phyloP scores from a whole-genome alignment of 1,140 invertebrate species.

The Ganaspis sp. region DNA sequence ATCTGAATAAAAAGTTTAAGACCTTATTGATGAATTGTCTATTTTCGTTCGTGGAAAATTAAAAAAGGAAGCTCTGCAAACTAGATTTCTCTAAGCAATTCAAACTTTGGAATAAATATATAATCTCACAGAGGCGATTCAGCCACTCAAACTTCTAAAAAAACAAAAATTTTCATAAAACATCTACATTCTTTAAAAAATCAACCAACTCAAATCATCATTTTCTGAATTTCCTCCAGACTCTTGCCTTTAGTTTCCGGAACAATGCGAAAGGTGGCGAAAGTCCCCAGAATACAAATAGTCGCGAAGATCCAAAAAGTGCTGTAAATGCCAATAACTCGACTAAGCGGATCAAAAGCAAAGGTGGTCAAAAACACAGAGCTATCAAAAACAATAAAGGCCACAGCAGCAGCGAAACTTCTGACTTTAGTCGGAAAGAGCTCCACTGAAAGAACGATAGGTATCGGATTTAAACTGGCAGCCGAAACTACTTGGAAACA shows the following conservation, averaged over 20 bases:
- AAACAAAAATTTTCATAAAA: neutral
- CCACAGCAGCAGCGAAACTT: neutral
- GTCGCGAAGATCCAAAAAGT: constrained; percentile 5
- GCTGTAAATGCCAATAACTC: neutral
- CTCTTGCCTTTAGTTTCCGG: constrained; percentile 9
- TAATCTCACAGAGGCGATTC: too few relatives aligned
- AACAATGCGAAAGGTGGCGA: neutral
- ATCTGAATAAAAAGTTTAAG: too few relatives aligned
- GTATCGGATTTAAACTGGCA: constrained; percentile 22
- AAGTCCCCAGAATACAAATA: neutral
- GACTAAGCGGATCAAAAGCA: neutral
- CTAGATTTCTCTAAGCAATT: too few relatives aligned
- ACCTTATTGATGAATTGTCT: too few relatives aligned
- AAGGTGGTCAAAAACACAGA: neutral
- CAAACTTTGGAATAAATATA: too few relatives aligned
- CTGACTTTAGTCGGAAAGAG: neutral
- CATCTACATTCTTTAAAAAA: too few relatives aligned
- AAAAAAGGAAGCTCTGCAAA: too few relatives aligned
- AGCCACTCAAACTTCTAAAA: too few relatives aligned
- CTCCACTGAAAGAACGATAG: neutral
- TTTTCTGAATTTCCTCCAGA: constrained; percentile 17
- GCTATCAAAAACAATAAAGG: neutral
- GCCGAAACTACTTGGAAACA: neutral
- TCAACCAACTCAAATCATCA: neutral
- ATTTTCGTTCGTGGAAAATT: too few relatives aligned